Evolutionary conservation across 2,888 invertebrate genomes (phyloP), one percentile per base, ranked within the genome.

Genomic region (Nomada ferruginata): DNA sequence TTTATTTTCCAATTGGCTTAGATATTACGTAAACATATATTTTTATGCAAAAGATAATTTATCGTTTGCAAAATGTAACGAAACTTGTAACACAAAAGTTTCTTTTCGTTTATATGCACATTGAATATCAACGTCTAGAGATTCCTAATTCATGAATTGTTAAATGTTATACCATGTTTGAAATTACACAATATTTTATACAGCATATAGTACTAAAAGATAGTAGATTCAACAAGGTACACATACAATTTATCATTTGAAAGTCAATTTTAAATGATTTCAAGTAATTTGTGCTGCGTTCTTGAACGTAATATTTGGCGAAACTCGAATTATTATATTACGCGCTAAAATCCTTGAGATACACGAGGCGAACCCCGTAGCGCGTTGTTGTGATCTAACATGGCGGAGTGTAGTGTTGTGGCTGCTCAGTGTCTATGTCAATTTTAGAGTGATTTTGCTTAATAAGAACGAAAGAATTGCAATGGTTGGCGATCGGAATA

Each of bases 351-450:
- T 94, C 94, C 94, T 92, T 95, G 94, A 93, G 87, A 90, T 91
- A 90, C 93, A 93, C 92, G 92, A 91, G 93, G 94, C 94, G 94
- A 93, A 94, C 95, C 95, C 95, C 95, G 95, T 95, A 94, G 95
- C 95, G 95, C 96, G 95, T 96, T 96, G 96, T 96, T 95, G 95
- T 95, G 95, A 95, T 95, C 94, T 95, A 95, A 95, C 95, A 96
- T 96, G 96, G 96, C 95, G 95, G 94, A 94, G 94, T 94, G 94
- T 94, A 94, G 94, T 95, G 95, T 95, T 95, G 95, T 95, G 95
- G 94, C 94, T 94, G 94, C 94, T 94, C 94, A 92, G 93, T 94
- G 94, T 94, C 94, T 94, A 94, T 94, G 94, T 94, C 94, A 94
- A 94, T 94, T 93, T 92, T 92, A 90, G 90, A 90, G 91, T 90